Conservation (phyloP, 2,797 vertebrate species). For the Meda fulgida region DNA sequence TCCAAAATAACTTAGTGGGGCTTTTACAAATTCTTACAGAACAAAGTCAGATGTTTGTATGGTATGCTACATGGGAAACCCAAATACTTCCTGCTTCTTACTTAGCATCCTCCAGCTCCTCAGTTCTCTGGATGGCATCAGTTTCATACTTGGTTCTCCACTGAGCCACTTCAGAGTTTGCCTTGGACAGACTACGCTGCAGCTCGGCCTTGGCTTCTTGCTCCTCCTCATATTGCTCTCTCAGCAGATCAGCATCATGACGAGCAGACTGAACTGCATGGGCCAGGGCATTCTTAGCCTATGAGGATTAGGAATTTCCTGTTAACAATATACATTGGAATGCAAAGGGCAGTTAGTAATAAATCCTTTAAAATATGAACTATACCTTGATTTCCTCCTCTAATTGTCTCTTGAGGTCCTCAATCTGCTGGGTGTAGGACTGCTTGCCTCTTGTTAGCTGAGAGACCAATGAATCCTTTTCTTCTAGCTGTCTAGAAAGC, state of each 20-base stretch:
- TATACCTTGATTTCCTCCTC: conserved; percentile 87
- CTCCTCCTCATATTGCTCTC: conserved; percentile 86
- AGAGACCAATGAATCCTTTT: conserved; percentile 84
- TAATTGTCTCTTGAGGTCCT: conserved; percentile 87
- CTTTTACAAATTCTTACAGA: background rate
- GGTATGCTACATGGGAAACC: background rate
- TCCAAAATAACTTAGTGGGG: background rate
- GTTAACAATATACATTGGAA: too few relatives aligned
- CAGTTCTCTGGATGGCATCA: conserved; percentile 78
- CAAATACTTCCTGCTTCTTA: conserved; percentile 48
- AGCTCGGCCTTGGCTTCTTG: conserved; percentile 83
- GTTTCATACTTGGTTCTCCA: conserved; percentile 80
- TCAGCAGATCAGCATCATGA: conserved; percentile 81
- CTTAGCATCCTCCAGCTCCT: conserved; percentile 79
- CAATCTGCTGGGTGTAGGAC: conserved; percentile 84
- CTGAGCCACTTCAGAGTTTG: conserved; percentile 78
- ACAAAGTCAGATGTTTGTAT: background rate
- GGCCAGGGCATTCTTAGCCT: conserved; percentile 85
- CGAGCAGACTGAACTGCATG: conserved; percentile 84
- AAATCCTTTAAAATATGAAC: too few relatives aligned
- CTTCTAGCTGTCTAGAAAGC: conserved; percentile 81
- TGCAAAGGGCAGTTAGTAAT: too few relatives aligned
- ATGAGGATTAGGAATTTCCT: too few relatives aligned
- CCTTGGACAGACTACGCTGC: conserved; percentile 74
- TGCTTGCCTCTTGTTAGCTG: conserved; percentile 87